These are phyloP conservation scores for Panopea generosa DNA, from an alignment of 2,888 invertebrate genomes.

Conservation along the genomic window DNA sequence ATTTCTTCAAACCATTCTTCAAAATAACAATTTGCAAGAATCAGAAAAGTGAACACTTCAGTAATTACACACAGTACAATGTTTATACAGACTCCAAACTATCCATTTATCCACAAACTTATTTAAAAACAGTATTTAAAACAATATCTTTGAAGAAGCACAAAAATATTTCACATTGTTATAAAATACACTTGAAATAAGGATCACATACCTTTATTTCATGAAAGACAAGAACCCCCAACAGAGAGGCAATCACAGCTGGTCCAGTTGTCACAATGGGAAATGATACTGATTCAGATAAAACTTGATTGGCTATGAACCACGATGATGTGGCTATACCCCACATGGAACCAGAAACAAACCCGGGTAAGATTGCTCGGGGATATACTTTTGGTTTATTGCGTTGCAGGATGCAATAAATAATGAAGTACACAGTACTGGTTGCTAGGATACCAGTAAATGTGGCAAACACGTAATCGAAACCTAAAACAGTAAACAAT, in stretches of 20 bases:
- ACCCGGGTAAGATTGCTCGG: conserved; percentile 84
- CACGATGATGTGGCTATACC: conserved; percentile 85
- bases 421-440: conserved; percentile 84
- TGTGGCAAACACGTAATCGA: conserved; percentile 86
- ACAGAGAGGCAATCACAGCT: conserved; percentile 84
- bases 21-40: background rate
- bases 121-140: too few relatives aligned
- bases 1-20: too few relatives aligned
- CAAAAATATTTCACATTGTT: background rate
- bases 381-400: conserved; percentile 85
- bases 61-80: too few relatives aligned
- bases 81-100: too few relatives aligned
- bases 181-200: background rate
- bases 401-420: conserved; percentile 83
- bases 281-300: conserved; percentile 86
- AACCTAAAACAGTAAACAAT: conserved; percentile 72
- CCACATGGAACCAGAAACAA: conserved; percentile 86
- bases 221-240: conserved; percentile 86
- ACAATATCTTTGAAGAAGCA: background rate
- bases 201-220: conserved; percentile 84
- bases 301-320: conserved; percentile 86
- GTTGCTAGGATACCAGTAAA: conserved; percentile 85
- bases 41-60: background rate
- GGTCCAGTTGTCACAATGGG: conserved; percentile 86
- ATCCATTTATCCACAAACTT: too few relatives aligned